These are phyloP conservation scores for Thomomys bottae DNA, from an alignment of 2,113 vertebrate genomes.

Conservation along the genomic window DNA sequence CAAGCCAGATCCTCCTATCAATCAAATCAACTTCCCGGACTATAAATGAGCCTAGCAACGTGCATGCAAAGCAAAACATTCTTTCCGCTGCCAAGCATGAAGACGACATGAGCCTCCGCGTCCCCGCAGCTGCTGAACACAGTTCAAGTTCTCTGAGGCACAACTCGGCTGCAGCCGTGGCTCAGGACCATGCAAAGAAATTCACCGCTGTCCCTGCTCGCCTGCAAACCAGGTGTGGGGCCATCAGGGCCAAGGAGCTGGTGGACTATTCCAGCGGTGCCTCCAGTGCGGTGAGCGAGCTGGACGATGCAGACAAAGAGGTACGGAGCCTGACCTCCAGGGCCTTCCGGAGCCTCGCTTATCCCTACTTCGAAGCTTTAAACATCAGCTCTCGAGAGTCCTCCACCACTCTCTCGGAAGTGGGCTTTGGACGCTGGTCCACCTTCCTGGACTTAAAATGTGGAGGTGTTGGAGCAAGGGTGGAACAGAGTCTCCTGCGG, in stretches of 20 bases:
- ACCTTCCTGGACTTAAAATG: slow-evolving; percentile 94
- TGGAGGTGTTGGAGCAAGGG: slow-evolving; percentile 86
- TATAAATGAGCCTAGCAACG: slow-evolving; percentile 94
- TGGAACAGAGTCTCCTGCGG: slow-evolving; percentile 83
- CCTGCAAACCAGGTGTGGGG: slow-evolving; percentile 88
- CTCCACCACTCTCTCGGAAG: slow-evolving; percentile 89
- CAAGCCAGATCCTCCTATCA: slow-evolving; percentile 95
- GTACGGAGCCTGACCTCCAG: slow-evolving; percentile 94
- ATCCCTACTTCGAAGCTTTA: slow-evolving; percentile 92
- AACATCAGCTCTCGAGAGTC: slow-evolving; percentile 93
- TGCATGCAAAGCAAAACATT: slow-evolving; percentile 87
- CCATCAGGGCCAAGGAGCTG: slow-evolving; percentile 83
- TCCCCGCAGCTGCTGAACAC: slow-evolving; percentile 85
- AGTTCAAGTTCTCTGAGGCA: slow-evolving; percentile 78
- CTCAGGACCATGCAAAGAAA: slow-evolving; percentile 84
- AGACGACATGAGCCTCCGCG: slow-evolving; percentile 90
- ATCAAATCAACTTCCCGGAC: slow-evolving; percentile 93
- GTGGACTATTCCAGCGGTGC: slow-evolving; percentile 92
- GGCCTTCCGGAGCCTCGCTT: slow-evolving; percentile 95
- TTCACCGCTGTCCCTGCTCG: slow-evolving; percentile 88
- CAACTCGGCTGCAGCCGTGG: slow-evolving; percentile 79
- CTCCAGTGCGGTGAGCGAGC: slow-evolving; percentile 95
- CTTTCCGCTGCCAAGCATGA: slow-evolving; percentile 89
- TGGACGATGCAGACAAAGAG: slow-evolving; percentile 97
- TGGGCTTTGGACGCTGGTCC: slow-evolving; percentile 92